Evolutionary conservation across 2,113 vertebrate genomes (phyloP).

Genomic region (Pterocles gutturalis): DNA sequence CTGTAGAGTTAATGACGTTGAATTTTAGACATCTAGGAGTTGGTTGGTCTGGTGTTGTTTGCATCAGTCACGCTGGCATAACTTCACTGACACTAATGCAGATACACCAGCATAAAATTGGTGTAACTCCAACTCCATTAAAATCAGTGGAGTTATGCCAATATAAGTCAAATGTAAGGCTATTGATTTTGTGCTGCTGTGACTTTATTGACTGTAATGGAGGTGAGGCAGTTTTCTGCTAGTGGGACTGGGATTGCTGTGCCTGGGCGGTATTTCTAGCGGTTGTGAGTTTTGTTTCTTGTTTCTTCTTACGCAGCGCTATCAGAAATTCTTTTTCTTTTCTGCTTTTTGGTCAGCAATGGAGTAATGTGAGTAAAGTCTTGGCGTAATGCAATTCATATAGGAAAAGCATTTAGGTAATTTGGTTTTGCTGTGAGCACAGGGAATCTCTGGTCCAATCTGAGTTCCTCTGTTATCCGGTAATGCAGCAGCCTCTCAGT

Average conservation of each 20-base stretch:
- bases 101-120: slow-evolving; percentile 18
- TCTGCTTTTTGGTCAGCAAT: neutral
- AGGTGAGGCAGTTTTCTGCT: neutral
- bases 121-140: slow-evolving; percentile 36
- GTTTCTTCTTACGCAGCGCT: neutral
- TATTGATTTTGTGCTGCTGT: slow-evolving; percentile 33
- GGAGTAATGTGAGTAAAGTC: neutral
- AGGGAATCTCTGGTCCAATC: neutral
- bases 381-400: neutral
- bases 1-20: neutral
- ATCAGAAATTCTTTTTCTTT: neutral
- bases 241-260: accelerated
- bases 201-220: neutral
- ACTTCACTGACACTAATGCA: slow-evolving; percentile 24
- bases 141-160: neutral
- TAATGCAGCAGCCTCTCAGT: neutral
- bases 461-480: neutral
- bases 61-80: neutral
- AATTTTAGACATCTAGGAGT: neutral
- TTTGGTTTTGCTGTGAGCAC: neutral
- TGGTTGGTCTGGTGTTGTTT: neutral
- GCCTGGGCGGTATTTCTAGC: neutral
- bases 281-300: neutral
- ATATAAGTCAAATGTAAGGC: neutral
- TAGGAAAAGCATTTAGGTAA: neutral